These are phyloP conservation scores for Halcyon leucocephala DNA, from an alignment of 2,797 vertebrate genomes.

Conservation along the genomic window DNA sequence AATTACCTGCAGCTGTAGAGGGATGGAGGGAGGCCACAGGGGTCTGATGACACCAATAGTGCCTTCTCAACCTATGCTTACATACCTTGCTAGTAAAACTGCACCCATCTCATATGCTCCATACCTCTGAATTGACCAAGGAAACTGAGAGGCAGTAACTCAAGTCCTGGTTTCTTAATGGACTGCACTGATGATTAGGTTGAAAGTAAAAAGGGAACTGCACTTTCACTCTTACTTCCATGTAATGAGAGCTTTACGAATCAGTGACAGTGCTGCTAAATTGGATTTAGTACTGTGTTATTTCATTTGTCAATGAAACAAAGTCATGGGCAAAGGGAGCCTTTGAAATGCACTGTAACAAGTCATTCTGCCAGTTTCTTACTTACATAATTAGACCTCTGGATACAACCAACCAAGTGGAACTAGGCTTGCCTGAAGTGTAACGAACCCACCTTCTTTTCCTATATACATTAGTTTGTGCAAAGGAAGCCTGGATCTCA, in stretches of 20 bases:
- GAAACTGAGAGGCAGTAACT: background rate
- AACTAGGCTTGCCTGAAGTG: background rate
- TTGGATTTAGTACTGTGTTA: slow-evolving; percentile 10
- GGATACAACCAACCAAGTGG: background rate
- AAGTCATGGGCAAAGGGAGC: background rate
- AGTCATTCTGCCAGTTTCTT: background rate
- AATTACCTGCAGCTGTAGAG: background rate
- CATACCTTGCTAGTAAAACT: background rate
- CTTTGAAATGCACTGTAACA: background rate
- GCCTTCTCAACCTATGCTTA: background rate
- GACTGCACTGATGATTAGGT: background rate
- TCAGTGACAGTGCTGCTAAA: background rate
- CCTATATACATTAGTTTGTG: background rate
- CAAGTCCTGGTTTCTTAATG: background rate
- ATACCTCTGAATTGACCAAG: background rate
- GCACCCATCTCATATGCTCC: background rate
- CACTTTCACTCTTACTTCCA: background rate
- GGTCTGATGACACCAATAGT: background rate
- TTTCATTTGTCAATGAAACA: background rate
- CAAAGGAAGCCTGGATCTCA: background rate
- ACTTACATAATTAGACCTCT: background rate
- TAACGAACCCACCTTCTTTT: background rate
- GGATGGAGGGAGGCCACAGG: background rate
- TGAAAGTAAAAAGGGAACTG: background rate
- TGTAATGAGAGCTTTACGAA: background rate